These are phyloP conservation scores for Mactromeris polynyma DNA, from an alignment of 2,888 invertebrate species.

Conservation along the genomic window DNA sequence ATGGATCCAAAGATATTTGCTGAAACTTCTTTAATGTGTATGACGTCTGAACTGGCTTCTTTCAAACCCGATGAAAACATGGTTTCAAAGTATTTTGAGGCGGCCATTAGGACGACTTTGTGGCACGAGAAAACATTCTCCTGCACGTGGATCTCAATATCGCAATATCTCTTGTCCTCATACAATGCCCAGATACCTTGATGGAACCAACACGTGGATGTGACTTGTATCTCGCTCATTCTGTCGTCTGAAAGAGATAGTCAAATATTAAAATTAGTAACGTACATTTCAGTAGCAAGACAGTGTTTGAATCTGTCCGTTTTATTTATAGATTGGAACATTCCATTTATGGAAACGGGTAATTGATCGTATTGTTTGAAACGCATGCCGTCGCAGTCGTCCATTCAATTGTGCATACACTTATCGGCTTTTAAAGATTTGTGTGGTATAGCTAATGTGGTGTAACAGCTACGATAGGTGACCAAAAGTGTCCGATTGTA, in stretches of 20 bases:
- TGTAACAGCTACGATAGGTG: too few species aligned
- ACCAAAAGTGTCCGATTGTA: too few species aligned
- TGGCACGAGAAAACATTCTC: slow-evolving; percentile 69
- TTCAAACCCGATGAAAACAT: slow-evolving; percentile 74
- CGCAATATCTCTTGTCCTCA: slow-evolving; percentile 62
- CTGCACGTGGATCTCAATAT: slow-evolving; percentile 61
- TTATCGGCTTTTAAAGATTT: too few species aligned
- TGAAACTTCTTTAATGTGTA: slow-evolving; percentile 54
- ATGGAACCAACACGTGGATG: slow-evolving; percentile 45
- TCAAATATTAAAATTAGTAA: not conserved
- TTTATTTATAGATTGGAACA: too few species aligned
- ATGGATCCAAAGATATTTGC: slow-evolving; percentile 57
- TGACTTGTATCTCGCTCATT: not conserved
- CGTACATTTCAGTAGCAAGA: too few species aligned
- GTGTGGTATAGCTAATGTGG: too few species aligned
- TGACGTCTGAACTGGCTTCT: slow-evolving; percentile 58
- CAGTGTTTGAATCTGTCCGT: not conserved
- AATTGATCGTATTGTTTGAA: too few species aligned
- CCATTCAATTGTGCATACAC: too few species aligned
- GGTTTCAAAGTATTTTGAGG: slow-evolving; percentile 72
- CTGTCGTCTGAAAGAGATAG: not conserved
- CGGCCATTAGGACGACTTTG: slow-evolving; percentile 68
- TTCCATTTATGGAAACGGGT: too few species aligned
- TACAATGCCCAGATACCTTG: slow-evolving; percentile 60
- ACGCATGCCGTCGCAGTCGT: too few species aligned